These are phyloP conservation scores for Platycheirus rosarum DNA, from an alignment of 2,888 invertebrate genomes.

Conservation along the genomic window DNA sequence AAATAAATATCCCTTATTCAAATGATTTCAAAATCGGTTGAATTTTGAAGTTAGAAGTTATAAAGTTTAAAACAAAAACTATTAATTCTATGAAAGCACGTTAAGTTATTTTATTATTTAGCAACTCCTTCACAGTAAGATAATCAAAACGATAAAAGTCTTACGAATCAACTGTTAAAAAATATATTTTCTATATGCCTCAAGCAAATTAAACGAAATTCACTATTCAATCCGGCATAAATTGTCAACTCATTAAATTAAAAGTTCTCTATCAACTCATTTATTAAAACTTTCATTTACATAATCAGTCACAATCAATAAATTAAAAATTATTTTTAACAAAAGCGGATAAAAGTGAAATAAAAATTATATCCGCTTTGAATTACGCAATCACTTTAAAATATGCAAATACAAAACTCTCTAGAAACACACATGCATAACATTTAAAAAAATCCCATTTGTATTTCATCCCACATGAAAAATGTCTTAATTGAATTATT, in stretches of 20 bases:
- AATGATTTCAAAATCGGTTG: no score
- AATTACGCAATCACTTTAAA: slow-evolving; percentile 11
- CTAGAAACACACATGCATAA: background rate
- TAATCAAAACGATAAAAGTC: no score
- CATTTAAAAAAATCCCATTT: background rate
- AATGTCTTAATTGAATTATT: slow-evolving; percentile 12
- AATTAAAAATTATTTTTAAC: background rate
- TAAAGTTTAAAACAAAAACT: no score
- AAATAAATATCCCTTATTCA: no score
- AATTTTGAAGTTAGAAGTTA: no score
- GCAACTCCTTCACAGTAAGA: no score
- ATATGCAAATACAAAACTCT: background rate
- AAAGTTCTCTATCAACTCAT: background rate
- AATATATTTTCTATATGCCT: no score
- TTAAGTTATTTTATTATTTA: no score
- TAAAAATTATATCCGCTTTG: background rate
- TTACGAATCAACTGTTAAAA: no score
- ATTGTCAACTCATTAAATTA: background rate
- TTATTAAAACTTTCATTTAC: background rate
- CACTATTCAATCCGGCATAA: background rate
- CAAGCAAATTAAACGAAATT: background rate
- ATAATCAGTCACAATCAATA: background rate
- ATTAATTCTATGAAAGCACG: no score
- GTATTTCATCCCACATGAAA: background rate
- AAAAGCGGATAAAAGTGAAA: background rate